Conservation (phyloP, 2,888 invertebrate species). For the Lasioglossum marginatum region DNA sequence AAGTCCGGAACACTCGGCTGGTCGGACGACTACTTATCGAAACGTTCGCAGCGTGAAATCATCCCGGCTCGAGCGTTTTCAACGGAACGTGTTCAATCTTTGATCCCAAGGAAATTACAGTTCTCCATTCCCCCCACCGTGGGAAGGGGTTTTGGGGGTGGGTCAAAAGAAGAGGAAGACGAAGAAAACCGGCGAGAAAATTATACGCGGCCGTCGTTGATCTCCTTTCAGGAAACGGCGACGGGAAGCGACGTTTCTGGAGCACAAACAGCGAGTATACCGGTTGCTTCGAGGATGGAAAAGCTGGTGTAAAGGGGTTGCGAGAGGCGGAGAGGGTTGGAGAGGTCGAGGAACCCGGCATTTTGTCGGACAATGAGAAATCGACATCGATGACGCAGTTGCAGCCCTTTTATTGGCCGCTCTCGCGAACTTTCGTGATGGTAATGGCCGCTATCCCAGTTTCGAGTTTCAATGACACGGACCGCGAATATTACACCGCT, state of each 20-base stretch:
- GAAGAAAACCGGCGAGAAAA: conserved; percentile 16
- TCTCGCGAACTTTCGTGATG: conserved; percentile 12
- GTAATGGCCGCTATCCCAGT: conserved; percentile 2
- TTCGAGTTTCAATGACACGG: conserved; percentile 14
- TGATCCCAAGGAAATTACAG: conserved; percentile 43
- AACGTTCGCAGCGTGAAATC: neutral
- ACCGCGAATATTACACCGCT: neutral
- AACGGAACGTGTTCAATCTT: conserved; percentile 35
- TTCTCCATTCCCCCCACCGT: conserved; percentile 9
- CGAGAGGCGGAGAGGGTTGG: neutral
- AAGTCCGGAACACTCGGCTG: conserved; percentile 24
- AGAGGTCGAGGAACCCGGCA: neutral
- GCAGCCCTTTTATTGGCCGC: conserved; percentile 17
- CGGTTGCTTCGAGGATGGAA: neutral
- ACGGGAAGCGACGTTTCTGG: conserved; percentile 8
- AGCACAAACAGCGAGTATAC: conserved; percentile 21
- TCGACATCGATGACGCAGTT: conserved; percentile 13
- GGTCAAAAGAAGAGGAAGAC: neutral
- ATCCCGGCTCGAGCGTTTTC: conserved; percentile 25
- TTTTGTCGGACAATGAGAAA: conserved; percentile 36
- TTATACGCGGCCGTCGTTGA: conserved; percentile 25
- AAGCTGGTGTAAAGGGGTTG: no score
- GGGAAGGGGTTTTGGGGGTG: neutral
- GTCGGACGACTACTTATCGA: conserved; percentile 35
- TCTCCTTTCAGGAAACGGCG: conserved; percentile 2